Evolutionary conservation across 2,888 invertebrate genomes (phyloP), one percentile per base, ranked within the genome.

Genomic region (Drosophila vallismaia): DNA sequence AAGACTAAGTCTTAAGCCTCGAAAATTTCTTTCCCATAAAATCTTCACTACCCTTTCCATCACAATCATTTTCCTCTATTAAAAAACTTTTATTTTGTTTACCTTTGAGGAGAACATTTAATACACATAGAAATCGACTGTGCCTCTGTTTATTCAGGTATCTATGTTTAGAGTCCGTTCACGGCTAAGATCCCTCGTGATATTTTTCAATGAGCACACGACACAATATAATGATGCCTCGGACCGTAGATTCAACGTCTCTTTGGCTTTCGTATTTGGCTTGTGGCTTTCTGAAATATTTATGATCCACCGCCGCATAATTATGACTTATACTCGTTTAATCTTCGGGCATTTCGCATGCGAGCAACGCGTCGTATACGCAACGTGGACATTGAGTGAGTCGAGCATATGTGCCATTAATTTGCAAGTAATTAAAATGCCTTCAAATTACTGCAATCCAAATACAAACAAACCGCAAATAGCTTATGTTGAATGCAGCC

Each of bases 381-480:
- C 84, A 86, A 78, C 56, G 55, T 51, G 19, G 49, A 53, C 28
- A 5, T 33, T 54, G 54, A 53, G 46, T 14, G 38, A 9, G 40
- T 19, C 33, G 12, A 48, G 14, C 58, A 57, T 69, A 52, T 72
- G 73, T 73, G 52, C 79, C 75, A 87, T 86, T 80, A 77, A 82
- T 82, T 82, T 73, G 53, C 81, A 77, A 86, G 82, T 77, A 77
- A 82, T 82, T 82, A 86, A 88, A 84, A 77, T 82, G 81, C 77
- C 73, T 67, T 48, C 46, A 52, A 77, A 69, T 64, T 72, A 83
- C 75, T 67, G 71, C 77, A 74, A 52, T 71, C 50, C 63, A 72
- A 77, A 83, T 10, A 36, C 31, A 63, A 54, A 54, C 62, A 52
- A 48, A 42, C 46, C 42, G 7, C 44, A 24, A 67, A 52, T 49